Base-by-base conservation (phyloP, 2,888 invertebrate genomes). In the Mycalesis mineus region DNA sequence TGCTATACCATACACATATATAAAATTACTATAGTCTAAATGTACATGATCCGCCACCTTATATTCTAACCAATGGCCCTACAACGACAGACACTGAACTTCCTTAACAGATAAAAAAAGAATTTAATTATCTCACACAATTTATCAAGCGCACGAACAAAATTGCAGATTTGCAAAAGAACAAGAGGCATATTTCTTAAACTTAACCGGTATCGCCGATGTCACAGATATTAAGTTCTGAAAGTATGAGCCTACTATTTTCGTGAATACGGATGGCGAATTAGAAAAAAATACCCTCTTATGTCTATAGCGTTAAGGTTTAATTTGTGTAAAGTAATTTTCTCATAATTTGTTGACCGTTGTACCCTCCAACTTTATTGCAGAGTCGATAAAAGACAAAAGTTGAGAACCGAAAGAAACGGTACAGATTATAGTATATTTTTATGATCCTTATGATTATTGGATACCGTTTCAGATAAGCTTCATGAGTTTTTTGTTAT, bases 321-420 rank as follows among this genome's bases (percentile, higher is more conserved):
- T 11, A 45, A 17, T 53, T 54, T 62, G 41, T 17, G 7, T 40
- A 36, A 55, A 13, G 31, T 22, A 13, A 22, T 55, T 47, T 8
- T 41, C n/a, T 36, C 39, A 39, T 45, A 13, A 61, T 45, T 47
- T 56, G 52, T 55, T n/a, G 29, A 50, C 17, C 33, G 49, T 42
- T 36, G 50, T 59, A 57, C 57, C 45, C 39, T 48, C 33, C 70
- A 75, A 77, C 73, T 79, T 80, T 81, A 77, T 73, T 75, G 75
- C 74, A 57, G 63, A 73, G 62, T 70, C 57, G 74, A 73, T 70
- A 74, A 69, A 72, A 66, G 67, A 66, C 63, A 59, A 57, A 62
- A 61, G 48, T 57, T 40, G 44, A 55, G 67, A 47, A 47, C 47
- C 33, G 47, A 47, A 71, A 73, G 70, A 64, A 73, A 67, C 70